A percentile compares a stretch with the other conserved stretches of the same genome.
Evolutionary conservation across 2,797 vertebrate species (phyloP).

Genomic region (Etheostoma perlongum): DNA sequence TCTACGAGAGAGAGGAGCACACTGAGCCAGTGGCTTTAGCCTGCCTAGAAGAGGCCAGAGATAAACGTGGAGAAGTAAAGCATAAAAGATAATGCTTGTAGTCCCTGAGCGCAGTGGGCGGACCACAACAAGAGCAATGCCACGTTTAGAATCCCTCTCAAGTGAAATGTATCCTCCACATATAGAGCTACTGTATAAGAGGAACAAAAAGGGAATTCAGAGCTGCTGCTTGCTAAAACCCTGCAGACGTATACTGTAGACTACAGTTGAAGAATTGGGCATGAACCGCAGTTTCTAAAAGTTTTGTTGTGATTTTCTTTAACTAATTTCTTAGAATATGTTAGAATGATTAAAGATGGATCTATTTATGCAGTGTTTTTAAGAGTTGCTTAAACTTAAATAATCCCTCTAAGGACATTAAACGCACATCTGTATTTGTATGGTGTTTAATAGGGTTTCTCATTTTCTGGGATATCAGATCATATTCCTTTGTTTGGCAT

Average conservation of each 20-base stretch:
- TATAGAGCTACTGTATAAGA: conserved; percentile 1
- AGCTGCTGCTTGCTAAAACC: conserved; percentile 6
- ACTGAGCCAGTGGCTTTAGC: conserved; percentile 87
- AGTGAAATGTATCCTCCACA: conserved; percentile 11
- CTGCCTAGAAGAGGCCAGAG: conserved; percentile 82
- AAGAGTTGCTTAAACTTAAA: conserved; percentile 1
- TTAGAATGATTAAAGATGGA: background rate
- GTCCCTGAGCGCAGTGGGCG: conserved; percentile 40
- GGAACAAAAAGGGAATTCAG: background rate
- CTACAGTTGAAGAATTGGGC: background rate
- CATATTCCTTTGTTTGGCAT: background rate
- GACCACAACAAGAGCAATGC: conserved; percentile 1
- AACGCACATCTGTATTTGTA: background rate
- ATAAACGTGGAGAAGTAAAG: conserved; percentile 68
- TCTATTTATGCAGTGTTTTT: conserved; percentile 1
- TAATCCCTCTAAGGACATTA: background rate
- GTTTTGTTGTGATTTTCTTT: background rate
- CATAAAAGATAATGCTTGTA: conserved; percentile 45
- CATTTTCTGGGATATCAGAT: background rate
- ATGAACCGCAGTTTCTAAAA: background rate
- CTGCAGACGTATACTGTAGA: background rate
- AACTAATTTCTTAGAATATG: background rate
- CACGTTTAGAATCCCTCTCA: conserved; percentile 30
- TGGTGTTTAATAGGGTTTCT: conserved; percentile 4
- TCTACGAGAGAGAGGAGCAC: conserved; percentile 87